Conservation (phyloP, 2,113 vertebrate genomes). For the Eidolon helvum region DNA sequence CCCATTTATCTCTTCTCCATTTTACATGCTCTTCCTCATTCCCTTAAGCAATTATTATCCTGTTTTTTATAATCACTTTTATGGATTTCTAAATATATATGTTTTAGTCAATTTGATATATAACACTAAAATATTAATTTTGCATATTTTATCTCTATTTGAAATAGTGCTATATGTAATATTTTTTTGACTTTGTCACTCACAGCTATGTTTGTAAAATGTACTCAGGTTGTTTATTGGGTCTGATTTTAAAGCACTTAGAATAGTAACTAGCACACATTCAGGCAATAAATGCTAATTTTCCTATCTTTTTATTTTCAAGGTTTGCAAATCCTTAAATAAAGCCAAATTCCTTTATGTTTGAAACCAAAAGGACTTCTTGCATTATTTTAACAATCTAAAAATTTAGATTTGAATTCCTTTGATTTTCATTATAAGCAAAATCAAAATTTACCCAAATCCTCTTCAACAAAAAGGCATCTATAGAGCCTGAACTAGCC, state of each 20-base stretch:
- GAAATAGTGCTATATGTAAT: background rate
- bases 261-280: background rate
- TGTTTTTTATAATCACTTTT: background rate
- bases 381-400: background rate
- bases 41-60: background rate
- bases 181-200: background rate
- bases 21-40: background rate
- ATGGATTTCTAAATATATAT: background rate
- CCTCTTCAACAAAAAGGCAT: background rate
- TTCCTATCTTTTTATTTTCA: constrained; percentile 23
- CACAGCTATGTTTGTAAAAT: background rate
- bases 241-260: background rate
- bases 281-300: background rate
- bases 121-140: background rate
- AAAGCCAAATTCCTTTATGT: background rate
- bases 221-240: background rate
- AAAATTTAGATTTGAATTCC: background rate
- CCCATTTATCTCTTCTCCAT: background rate
- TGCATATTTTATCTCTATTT: background rate
- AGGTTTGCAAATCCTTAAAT: background rate
- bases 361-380: background rate
- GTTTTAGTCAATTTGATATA: background rate
- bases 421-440: background rate
- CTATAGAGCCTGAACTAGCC: background rate
- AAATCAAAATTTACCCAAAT: background rate